Conservation (phyloP, 2,888 invertebrate species). For the Philereme transversata region DNA sequence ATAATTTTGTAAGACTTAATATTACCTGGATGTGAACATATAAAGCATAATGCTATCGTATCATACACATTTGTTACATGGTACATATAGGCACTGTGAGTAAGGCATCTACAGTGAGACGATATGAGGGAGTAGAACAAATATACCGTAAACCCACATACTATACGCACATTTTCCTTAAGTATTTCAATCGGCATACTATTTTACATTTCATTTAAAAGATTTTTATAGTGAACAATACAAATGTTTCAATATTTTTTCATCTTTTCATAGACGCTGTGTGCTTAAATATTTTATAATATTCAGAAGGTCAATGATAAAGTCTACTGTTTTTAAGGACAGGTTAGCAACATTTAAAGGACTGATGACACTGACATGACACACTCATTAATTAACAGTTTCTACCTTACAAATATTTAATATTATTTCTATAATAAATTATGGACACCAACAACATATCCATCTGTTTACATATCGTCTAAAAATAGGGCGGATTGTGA, state of each 20-base stretch:
- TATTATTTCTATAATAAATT: constrained; percentile 36
- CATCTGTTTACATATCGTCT: constrained; percentile 57
- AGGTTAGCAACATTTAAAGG: constrained; percentile 30
- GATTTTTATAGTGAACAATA: neutral
- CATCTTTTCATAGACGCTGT: neutral
- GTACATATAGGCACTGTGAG: constrained; percentile 90
- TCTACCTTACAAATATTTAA: constrained; percentile 22
- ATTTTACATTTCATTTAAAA: neutral
- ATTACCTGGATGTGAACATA: constrained; percentile 70
- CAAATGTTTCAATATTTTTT: neutral
- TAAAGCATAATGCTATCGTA: constrained; percentile 72
- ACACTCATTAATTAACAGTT: constrained; percentile 30
- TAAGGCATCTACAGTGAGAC: constrained; percentile 93
- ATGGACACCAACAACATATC: constrained; percentile 45
- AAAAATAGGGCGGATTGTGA: constrained; percentile 78
- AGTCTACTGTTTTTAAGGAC: neutral
- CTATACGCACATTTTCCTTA: neutral
- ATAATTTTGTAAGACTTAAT: constrained; percentile 65
- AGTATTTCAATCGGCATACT: neutral
- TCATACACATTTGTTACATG: constrained; percentile 80
- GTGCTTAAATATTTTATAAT: no score
- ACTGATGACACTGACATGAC: constrained; percentile 37
- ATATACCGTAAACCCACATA: constrained; percentile 27
- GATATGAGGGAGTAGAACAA: constrained; percentile 70
- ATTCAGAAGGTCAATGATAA: no score